Percentiles rank a stretch among this genome's conserved stretches.
phyloP scores from a whole-genome alignment of 2,888 invertebrate species.

The Plebejus anna region DNA sequence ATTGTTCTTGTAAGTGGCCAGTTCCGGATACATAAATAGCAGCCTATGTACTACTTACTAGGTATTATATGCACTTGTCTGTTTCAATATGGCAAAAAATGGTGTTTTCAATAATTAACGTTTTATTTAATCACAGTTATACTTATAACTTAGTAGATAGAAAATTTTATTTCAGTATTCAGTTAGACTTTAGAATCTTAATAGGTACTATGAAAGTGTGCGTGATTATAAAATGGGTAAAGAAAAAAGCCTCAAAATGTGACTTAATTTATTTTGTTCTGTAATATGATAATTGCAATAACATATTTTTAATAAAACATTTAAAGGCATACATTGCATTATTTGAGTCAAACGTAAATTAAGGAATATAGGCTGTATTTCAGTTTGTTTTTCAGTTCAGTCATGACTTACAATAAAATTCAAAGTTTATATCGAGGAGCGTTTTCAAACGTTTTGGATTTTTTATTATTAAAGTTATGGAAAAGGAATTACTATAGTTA shows the following conservation, averaged over 20 bases:
- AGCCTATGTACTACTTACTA: no score
- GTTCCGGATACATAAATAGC: no score
- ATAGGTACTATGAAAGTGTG: background rate
- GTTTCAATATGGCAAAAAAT: no score
- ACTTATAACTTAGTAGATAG: no score
- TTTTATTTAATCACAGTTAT: no score
- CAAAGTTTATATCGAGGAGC: background rate
- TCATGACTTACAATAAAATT: background rate
- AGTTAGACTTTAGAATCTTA: background rate
- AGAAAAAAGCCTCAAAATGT: conserved; percentile 45
- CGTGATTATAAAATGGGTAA: background rate
- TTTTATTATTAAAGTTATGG: background rate
- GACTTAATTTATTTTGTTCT: conserved; percentile 72
- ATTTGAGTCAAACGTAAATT: conserved; percentile 21
- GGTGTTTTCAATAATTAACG: no score
- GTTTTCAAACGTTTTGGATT: background rate
- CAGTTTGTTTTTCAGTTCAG: conserved; percentile 6
- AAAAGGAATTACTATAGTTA: background rate
- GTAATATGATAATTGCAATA: conserved; percentile 57
- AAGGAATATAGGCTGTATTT: conserved; percentile 1
- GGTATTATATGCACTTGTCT: no score
- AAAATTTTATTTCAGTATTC: no score
- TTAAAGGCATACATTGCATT: conserved; percentile 33
- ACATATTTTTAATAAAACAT: conserved; percentile 41
- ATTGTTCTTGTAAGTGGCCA: no score